Conservation (phyloP, 2,888 invertebrate species). For the Pardosa pseudoannulata region DNA sequence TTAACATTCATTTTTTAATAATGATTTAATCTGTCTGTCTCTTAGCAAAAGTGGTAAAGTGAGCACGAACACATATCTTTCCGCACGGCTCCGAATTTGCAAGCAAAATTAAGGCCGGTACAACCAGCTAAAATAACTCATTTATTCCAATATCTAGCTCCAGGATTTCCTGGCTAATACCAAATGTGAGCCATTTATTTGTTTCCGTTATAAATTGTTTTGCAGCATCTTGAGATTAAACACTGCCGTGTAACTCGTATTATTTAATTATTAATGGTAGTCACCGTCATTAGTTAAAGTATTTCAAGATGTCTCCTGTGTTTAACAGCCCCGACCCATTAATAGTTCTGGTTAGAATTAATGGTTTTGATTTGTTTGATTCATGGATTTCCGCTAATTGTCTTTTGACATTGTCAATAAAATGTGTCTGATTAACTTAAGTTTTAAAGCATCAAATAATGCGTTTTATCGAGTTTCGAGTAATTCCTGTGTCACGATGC, state of each 20-base stretch:
- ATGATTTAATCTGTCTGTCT: too few species aligned
- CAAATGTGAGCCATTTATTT: neutral
- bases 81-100: too few species aligned
- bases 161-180: neutral
- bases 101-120: neutral
- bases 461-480: too few species aligned
- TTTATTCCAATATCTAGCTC: neutral
- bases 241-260: neutral
- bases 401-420: neutral
- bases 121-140: neutral
- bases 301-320: neutral
- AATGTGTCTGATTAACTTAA: neutral
- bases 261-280: slow-evolving; percentile 4
- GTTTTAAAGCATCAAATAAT: too few species aligned
- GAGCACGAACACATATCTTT: too few species aligned
- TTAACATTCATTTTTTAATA: too few species aligned
- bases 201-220: neutral
- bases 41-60: too few species aligned
- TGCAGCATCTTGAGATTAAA: neutral
- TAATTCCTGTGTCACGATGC: too few species aligned
- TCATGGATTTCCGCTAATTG: neutral
- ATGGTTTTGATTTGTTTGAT: neutral
- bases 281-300: neutral
- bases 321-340: neutral
- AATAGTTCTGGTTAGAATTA: neutral